Base-by-base conservation (phyloP, 2,797 vertebrate genomes). In the Novumbra hubbsi region DNA sequence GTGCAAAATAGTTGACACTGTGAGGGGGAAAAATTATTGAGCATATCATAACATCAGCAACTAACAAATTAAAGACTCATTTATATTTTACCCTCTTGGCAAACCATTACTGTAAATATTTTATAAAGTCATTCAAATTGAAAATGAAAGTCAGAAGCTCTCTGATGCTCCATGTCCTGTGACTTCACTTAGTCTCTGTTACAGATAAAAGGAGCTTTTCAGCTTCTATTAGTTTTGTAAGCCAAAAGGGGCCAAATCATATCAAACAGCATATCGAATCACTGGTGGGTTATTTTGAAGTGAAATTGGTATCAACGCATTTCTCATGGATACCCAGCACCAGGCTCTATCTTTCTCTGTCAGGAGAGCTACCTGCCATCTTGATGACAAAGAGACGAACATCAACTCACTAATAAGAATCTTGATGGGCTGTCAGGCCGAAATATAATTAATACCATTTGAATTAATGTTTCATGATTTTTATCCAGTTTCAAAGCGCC, bases 111-210 rank as follows among this genome's bases (percentile, higher is more conserved):
- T 87, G 87, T 88, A 90, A 90, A 92, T 91, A 91, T 92, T 89
- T 89, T 91, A 91, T 91, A 84, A 87, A 87, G 85, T 80, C 83
- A 90, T 92, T 89, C 82, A 88, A 88, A 87, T 86, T 92, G 89
- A 83, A 88, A 88, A 87, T 85, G 80, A 83, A 88, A 85, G 80
- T 84, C 84, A 73, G 79, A 87, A 82, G 55, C 79, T 73, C 74
- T 88, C 79, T 80, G 74, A 84, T 82, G 82, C 83, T 80, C 21
- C 64, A 70, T 73, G 69, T 82, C 83, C 76, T 78, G 73, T 81
- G 76, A 76, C 76, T 73, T 72, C 34, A 73, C 73, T 69, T 71
- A 48, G 60, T 76, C 48, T 75, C 4, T 65, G 79, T 76, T 55
- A 41, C 30, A 76, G 70, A 81, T 84, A 66, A 73, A 87, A 85